These are phyloP conservation scores for Pinctada fucata DNA, from an alignment of 2,888 invertebrate genomes.

Conservation along the genomic window DNA sequence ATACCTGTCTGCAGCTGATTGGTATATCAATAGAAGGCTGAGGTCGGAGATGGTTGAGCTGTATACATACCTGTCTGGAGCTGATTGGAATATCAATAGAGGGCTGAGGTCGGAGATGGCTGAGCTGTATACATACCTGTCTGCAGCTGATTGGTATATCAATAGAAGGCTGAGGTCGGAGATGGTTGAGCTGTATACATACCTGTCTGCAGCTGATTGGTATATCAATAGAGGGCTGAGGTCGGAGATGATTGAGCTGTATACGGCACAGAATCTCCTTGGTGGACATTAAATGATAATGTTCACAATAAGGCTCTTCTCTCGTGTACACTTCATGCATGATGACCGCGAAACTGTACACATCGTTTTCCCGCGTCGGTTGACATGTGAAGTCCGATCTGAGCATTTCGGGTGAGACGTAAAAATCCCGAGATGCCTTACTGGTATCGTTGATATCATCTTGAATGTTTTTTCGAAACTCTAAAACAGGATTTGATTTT, in stretches of 20 bases:
- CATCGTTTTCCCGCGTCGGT: constrained; percentile 56
- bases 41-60: too few species aligned
- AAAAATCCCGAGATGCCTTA: constrained; percentile 53
- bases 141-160: too few species aligned
- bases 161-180: too few species aligned
- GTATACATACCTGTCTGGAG: too few species aligned
- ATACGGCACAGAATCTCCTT: constrained; percentile 63
- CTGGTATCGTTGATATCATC: background rate
- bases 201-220: constrained; percentile 51
- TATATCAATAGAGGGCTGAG: constrained; percentile 52
- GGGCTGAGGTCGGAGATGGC: too few species aligned
- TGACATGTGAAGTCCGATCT: constrained; percentile 47
- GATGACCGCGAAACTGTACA: constrained; percentile 71
- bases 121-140: too few species aligned
- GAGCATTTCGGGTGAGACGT: constrained; percentile 70
- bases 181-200: background rate
- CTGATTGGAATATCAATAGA: too few species aligned
- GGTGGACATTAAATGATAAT: constrained; percentile 48
- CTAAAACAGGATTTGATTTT: background rate
- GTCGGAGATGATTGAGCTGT: constrained; percentile 57
- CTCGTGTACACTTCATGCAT: constrained; percentile 70
- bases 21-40: too few species aligned
- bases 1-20: too few species aligned
- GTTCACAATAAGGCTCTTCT: constrained; percentile 66
- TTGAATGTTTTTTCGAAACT: constrained; percentile 22